These are phyloP conservation scores for Malurus elegans DNA, from an alignment of 2,113 vertebrate genomes.

Conservation along the genomic window DNA sequence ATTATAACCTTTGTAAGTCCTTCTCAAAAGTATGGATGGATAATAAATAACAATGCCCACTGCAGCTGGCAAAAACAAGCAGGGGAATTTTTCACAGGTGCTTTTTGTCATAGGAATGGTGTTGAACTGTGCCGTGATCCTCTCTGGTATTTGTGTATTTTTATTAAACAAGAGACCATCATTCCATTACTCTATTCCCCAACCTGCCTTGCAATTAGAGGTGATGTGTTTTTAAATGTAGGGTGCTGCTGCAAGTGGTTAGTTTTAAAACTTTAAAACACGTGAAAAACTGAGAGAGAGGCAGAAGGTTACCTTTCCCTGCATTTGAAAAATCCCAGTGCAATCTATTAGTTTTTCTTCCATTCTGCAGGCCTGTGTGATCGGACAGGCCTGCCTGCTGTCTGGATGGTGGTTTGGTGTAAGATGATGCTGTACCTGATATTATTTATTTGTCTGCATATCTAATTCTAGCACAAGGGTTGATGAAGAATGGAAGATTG, in stretches of 20 bases:
- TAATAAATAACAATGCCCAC: not conserved
- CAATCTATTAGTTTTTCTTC: not conserved
- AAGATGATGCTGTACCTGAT: not conserved
- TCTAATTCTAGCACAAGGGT: not conserved
- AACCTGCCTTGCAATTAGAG: not conserved
- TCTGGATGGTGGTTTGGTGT: not conserved
- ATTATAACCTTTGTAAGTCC: not conserved
- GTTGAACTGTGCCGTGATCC: not conserved
- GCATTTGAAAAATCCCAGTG: rapidly evolving
- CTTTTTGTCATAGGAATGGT: not conserved
- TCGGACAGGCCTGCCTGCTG: not conserved
- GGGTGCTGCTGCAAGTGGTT: not conserved
- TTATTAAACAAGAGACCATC: not conserved
- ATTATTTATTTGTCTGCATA: not conserved
- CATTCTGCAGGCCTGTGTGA: not conserved
- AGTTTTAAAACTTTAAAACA: not conserved
- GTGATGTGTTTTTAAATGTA: not conserved
- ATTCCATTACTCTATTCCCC: not conserved
- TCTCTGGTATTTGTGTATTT: not conserved
- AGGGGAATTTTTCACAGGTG: not conserved
- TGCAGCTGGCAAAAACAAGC: not conserved
- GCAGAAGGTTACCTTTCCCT: not conserved
- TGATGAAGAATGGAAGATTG: not conserved
- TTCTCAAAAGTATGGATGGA: rapidly evolving
- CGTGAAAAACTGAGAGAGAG: not conserved